These are phyloP conservation scores for Mesoclemmys tuberculata DNA, from an alignment of 2,113 vertebrate species.

Conservation along the genomic window DNA sequence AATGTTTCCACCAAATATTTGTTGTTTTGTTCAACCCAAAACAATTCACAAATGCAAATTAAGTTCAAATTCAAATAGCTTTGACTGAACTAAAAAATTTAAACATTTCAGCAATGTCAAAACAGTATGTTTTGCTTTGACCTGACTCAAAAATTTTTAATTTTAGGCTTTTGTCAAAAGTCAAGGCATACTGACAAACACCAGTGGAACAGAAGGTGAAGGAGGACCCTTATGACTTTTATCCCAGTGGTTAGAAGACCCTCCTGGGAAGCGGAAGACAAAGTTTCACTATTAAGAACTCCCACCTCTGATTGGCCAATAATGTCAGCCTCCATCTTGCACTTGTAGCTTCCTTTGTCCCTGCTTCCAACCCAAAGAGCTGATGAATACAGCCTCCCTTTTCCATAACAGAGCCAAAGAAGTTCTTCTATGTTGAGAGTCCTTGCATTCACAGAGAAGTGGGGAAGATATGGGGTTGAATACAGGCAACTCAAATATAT, in stretches of 20 bases:
- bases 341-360: not conserved
- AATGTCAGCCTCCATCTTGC: not conserved
- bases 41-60: not conserved
- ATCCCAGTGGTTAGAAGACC: not conserved
- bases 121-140: not conserved
- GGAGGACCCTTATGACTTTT: not conserved
- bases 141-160: not conserved
- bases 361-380: not conserved
- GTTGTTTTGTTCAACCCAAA: not conserved
- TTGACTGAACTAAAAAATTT: not conserved
- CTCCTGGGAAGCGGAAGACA: not conserved
- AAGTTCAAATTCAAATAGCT: not conserved
- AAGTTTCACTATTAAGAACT: not conserved
- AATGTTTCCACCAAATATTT: not conserved
- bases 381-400: not conserved
- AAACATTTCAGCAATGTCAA: not conserved
- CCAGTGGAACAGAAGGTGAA: not conserved
- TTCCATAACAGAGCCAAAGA: not conserved
- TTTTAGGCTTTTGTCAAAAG: not conserved
- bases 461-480: not conserved
- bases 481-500: not conserved
- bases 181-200: not conserved
- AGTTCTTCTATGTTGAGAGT: not conserved
- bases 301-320: not conserved
- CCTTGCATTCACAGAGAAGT: not conserved